Evolutionary conservation across 2,888 invertebrate species (phyloP), one percentile per base, ranked within the genome.

Genomic region (Temnothorax unifasciatus): DNA sequence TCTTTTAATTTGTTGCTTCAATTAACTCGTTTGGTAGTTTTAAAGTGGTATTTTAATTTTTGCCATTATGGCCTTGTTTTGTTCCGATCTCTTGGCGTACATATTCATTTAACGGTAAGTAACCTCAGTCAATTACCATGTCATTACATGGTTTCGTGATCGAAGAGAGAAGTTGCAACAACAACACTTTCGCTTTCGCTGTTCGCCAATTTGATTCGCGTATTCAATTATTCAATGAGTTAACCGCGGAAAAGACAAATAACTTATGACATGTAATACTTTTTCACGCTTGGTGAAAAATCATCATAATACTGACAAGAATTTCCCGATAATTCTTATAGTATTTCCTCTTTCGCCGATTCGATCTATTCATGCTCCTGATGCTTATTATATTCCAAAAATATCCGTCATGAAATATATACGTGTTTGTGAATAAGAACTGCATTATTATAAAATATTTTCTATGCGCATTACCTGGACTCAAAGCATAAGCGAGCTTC

Each of bases 401-500:
- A 13, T 21, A 63, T 61, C 21, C 1, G 61, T 38, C 8, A 47
- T 8, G 21, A 15, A 59, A 63, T 38, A n/a, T 34, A 15, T 64
- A 4, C 38, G 9, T 59, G 4, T 63, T 21, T 64, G 11, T 38
- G 5, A 64, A 63, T 29, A 61, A 64, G 64, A 64, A 41, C 11
- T 25, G 11, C 18, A 57, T 41, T 41, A 41, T 76, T 41, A 41
- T 18, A 54, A 44, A n/a, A 38, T 73, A 44, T 21, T 61, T 34
- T 61, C 25, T 34, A 29, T 13, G 0, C 9, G 13, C 25, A 74
- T 96, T 95, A 98, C 98, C 96, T 95, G 98, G 98, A 95, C 96
- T 97, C 52, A 98, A 95, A 1, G 98, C 97, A 95, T 98, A 98
- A 1, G 97, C 96, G 85, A 98, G 95, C 94, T 98, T 98, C 95